Percentiles rank a stretch among this genome's conserved stretches.
These are phyloP conservation scores for Chloroclysta siterata DNA, from an alignment of 2,888 invertebrate genomes.

Conservation along the genomic window DNA sequence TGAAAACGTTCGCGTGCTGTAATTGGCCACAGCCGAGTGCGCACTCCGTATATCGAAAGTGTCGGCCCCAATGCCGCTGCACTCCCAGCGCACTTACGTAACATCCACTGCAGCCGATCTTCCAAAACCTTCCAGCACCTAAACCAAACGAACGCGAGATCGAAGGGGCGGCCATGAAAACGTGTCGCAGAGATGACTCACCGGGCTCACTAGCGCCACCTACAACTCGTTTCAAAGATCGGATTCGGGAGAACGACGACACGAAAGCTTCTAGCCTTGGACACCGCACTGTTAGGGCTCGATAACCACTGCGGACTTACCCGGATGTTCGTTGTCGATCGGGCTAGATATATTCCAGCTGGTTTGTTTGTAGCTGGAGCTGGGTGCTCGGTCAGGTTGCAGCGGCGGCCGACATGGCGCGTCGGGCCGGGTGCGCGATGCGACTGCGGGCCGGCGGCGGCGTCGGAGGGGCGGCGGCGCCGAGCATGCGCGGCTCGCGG, in stretches of 20 bases:
- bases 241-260: constrained; percentile 57
- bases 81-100: constrained; percentile 77
- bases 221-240: constrained; percentile 55
- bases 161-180: constrained; percentile 80
- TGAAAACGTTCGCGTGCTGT: constrained; percentile 78
- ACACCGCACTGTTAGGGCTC: constrained; percentile 56
- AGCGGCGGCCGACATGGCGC: constrained; percentile 76
- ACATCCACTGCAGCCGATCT: constrained; percentile 74
- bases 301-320: constrained; percentile 69
- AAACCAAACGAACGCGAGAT: constrained; percentile 52
- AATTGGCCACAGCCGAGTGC: constrained; percentile 74
- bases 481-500: constrained; percentile 65
- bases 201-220: constrained; percentile 76
- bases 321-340: constrained; percentile 63
- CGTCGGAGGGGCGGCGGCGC: constrained; percentile 58
- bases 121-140: constrained; percentile 55
- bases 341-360: constrained; percentile 57
- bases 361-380: constrained; percentile 65
- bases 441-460: constrained; percentile 71
- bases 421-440: constrained; percentile 73
- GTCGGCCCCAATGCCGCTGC: constrained; percentile 69
- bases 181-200: constrained; percentile 83
- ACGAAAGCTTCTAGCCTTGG: constrained; percentile 61
- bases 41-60: constrained; percentile 70
- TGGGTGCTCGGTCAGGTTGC: constrained; percentile 76